Conservation (phyloP, 2,797 vertebrate species). For the Dicrostonyx torquatus region DNA sequence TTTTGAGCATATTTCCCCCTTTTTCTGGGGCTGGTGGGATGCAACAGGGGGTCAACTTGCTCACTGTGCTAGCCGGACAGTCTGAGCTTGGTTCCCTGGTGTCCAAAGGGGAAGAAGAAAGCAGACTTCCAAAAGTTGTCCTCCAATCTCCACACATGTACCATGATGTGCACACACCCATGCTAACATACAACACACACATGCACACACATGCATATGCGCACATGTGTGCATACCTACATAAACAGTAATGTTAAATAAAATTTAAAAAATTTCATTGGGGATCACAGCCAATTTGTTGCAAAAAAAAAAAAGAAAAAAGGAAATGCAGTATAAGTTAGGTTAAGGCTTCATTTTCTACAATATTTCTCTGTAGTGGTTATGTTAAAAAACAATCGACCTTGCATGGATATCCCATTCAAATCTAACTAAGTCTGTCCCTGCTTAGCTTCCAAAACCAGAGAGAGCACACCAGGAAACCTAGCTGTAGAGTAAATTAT, state of each 20-base stretch:
- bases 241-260: not conserved
- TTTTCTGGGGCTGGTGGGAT: not conserved
- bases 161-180: not conserved
- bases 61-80: not conserved
- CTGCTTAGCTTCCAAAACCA: not conserved
- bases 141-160: not conserved
- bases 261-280: not conserved
- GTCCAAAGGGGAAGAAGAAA: not conserved
- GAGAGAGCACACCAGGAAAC: not conserved
- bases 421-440: not conserved
- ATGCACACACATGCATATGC: not conserved
- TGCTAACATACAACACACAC: not conserved
- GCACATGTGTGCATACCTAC: not conserved
- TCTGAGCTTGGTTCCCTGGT: not conserved
- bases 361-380: not conserved
- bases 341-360: not conserved
- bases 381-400: not conserved
- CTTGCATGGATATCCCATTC: not conserved
- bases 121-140: not conserved
- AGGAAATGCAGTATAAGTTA: not conserved
- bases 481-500: not conserved
- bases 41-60: not conserved
- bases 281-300: not conserved
- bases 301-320: slow-evolving; percentile 13
- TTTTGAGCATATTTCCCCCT: not conserved